Conservation (phyloP, 2,797 vertebrate species). For the Rhinoraja longicauda region DNA sequence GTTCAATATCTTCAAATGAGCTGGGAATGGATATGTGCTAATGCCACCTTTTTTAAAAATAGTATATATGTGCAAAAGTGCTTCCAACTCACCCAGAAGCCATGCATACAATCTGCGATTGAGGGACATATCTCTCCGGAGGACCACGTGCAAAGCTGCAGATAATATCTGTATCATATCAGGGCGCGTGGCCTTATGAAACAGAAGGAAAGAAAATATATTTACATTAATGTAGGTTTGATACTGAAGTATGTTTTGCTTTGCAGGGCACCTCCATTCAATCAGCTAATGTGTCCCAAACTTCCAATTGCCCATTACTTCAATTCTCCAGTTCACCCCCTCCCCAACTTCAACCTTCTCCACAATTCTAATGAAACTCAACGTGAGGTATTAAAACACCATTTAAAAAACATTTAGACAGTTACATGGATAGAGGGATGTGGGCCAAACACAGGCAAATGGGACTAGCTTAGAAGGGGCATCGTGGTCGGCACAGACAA, state of each 20-base stretch:
- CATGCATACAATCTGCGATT: conserved; percentile 97
- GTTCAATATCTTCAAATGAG: not conserved
- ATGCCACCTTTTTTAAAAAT: not conserved
- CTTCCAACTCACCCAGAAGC: conserved; percentile 78
- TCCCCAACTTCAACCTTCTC: no score
- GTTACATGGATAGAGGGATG: no score
- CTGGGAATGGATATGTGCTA: not conserved
- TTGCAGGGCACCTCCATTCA: no score
- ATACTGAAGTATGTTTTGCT: not conserved
- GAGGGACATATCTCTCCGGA: conserved; percentile 97
- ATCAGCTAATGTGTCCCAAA: no score
- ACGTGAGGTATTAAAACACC: no score
- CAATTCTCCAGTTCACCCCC: no score
- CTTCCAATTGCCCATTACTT: no score
- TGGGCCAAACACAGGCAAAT: no score
- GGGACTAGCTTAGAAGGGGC: no score
- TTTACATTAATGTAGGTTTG: not conserved
- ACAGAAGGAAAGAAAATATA: conserved; percentile 42
- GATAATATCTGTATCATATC: conserved; percentile 96
- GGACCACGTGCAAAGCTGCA: conserved; percentile 89
- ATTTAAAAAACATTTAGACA: no score
- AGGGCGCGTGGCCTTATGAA: conserved; percentile 79
- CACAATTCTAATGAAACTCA: no score
- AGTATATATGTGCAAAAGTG: conserved; percentile 33
- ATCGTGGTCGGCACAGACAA: no score